Conservation (phyloP, 2,113 vertebrate genomes). For the Corapipo altera region DNA sequence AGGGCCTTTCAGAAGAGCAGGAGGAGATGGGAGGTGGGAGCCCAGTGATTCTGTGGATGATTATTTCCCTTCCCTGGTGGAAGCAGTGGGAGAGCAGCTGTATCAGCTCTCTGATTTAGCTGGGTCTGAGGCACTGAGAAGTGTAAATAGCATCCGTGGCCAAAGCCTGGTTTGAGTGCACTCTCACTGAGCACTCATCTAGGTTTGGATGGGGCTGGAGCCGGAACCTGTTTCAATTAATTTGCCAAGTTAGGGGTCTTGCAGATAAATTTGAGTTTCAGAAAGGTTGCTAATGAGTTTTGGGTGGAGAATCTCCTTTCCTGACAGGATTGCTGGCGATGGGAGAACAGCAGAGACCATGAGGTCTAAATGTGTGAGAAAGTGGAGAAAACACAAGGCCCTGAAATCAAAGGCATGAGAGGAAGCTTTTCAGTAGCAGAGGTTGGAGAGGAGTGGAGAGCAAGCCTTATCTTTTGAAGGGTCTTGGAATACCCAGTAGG, state of each 20-base stretch:
- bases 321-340: not conserved
- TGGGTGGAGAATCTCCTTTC: not conserved
- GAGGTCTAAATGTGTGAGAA: not conserved
- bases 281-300: not conserved
- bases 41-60: not conserved
- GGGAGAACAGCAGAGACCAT: not conserved
- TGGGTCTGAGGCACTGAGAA: not conserved
- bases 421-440: not conserved
- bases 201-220: not conserved
- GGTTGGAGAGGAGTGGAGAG: not conserved
- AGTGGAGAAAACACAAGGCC: not conserved
- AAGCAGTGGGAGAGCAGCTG: not conserved
- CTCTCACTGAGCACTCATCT: fast-evolving
- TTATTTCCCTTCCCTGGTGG: not conserved
- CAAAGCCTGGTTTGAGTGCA: not conserved
- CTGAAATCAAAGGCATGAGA: not conserved
- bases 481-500: not conserved
- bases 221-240: not conserved
- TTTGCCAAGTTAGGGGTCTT: not conserved
- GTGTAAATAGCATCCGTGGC: not conserved
- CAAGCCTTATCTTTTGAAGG: not conserved
- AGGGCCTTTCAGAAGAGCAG: not conserved
- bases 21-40: not conserved
- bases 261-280: not conserved
- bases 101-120: not conserved